Base-by-base conservation (phyloP, 2,113 vertebrate species). In the Pteronura brasiliensis region DNA sequence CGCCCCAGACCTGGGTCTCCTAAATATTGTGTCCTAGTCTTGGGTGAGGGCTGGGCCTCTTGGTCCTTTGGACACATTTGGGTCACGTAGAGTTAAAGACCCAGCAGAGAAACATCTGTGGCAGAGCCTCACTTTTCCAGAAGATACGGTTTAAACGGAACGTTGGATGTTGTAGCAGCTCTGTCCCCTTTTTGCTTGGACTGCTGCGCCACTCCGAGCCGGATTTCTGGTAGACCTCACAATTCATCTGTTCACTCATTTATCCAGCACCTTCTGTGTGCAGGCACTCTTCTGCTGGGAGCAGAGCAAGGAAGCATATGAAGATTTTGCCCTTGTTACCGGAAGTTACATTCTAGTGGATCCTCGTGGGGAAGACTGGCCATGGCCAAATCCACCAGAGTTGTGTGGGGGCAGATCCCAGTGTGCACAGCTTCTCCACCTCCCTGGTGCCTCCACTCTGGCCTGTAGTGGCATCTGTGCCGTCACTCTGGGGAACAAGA, bases 241-340 rank as follows among this genome's bases (percentile, higher is more conserved):
- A 4, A 42, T 88, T 34, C 77, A 1, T 18, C 12, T 31, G 2
- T 34, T 90, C n/a, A 20, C 25, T 34, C 23, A 10, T 9, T 27
- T 20, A 10, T 34, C 21, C 23, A 87, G 36, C n/a, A 21, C 21
- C 27, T 3, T 49, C 42, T 31, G 1, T 12, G 0, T 27, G 3
- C 13, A 79, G 42, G 27, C 29, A 8, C 13, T 34, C 23, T 69
- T 61, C 27, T 6, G 1, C 55, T 4, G 44, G 76, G 47, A 55
- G 4, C 21, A 31, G 4, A 5, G 61, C 57, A 5, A 20, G 0
- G 2, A 23, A 20, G 4, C 6, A 1, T 5, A 0, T 0, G 3
- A 5, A 3, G 11, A 5, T 39, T 18, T 71, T 39, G 63, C 29
- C 67, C 31, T 80, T 0, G 0, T 55, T 17, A 0, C 0, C 5